A percentile compares a stretch with the other conserved stretches of the same genome.
These are phyloP conservation scores for Actinostola sp. DNA, from an alignment of 92 coral and sea anemone species.

Conservation along the genomic window DNA sequence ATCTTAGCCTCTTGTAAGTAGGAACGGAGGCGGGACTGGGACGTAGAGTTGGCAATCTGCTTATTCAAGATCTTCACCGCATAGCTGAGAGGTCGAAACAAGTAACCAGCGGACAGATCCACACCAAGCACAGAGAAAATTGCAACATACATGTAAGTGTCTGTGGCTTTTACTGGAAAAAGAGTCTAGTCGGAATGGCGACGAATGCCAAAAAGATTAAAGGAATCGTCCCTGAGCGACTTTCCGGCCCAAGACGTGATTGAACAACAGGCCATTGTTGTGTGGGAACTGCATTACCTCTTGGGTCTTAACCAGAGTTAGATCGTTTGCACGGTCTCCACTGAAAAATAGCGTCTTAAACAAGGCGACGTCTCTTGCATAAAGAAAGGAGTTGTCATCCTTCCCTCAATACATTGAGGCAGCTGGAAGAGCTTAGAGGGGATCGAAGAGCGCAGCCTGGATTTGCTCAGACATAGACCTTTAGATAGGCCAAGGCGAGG, in stretches of 20 bases:
- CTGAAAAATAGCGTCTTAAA: constrained; percentile 21
- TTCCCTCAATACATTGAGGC: background rate
- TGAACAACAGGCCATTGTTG: constrained; percentile 29
- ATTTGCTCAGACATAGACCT: constrained; percentile 19
- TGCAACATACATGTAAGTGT: background rate
- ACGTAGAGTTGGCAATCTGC: constrained; percentile 10
- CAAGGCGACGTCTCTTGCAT: constrained; percentile 22
- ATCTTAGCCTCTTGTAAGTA: constrained; percentile 13
- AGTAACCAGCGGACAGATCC: background rate
- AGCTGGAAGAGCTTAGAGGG: constrained; percentile 29
- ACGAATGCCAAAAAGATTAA: constrained; percentile 22
- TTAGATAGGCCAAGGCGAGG: too few relatives aligned
- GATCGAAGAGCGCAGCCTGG: constrained; percentile 9
- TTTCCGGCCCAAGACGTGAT: constrained; percentile 39
- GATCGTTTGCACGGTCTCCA: too few relatives aligned
- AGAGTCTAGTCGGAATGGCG: constrained; percentile 6
- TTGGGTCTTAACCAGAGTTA: constrained; percentile 30
- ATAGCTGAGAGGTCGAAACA: constrained; percentile 12
- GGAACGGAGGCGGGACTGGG: constrained; percentile 6
- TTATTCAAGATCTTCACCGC: constrained; percentile 9
- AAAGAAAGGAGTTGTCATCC: background rate
- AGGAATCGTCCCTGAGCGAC: constrained; percentile 21
- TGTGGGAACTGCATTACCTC: constrained; percentile 32
- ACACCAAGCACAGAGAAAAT: background rate
- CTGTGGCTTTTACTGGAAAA: background rate